These are phyloP conservation scores for Spermophilus dauricus DNA, from an alignment of 2,113 vertebrate species.

Conservation along the genomic window DNA sequence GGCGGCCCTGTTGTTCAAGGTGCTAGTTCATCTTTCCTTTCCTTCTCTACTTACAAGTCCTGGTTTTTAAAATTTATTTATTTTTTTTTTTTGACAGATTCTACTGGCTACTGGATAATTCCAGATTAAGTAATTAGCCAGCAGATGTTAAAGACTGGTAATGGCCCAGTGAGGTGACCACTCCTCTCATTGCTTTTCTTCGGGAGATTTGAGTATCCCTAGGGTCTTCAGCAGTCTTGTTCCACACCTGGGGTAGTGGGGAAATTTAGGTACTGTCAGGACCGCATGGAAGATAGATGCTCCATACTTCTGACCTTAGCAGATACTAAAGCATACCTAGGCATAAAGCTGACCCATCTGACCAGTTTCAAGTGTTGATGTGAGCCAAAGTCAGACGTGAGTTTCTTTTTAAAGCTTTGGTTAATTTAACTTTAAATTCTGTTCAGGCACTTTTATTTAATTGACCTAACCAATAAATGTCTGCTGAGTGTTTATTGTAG, in stretches of 20 bases:
- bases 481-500: not conserved
- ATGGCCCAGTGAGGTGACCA: not conserved
- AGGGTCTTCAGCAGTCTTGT: not conserved
- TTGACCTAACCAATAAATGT: not conserved
- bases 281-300: not conserved
- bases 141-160: not conserved
- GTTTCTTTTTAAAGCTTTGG: conserved; percentile 51
- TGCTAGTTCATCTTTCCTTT: not conserved
- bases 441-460: not conserved
- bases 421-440: conserved; percentile 30
- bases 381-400: not conserved
- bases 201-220: not conserved
- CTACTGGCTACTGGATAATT: conserved; percentile 43
- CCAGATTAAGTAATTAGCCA: conserved; percentile 31
- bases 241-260: not conserved
- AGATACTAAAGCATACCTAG: not conserved
- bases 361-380: not conserved
- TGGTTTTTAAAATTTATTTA: too few species aligned
- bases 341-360: not conserved
- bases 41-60: not conserved
- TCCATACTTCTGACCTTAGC: not conserved
- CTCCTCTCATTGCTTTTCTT: not conserved
- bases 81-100: not conserved
- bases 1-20: not conserved
- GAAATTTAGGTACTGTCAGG: not conserved